Base-by-base conservation (phyloP, 2,888 invertebrate genomes). In the Catocala nupta region DNA sequence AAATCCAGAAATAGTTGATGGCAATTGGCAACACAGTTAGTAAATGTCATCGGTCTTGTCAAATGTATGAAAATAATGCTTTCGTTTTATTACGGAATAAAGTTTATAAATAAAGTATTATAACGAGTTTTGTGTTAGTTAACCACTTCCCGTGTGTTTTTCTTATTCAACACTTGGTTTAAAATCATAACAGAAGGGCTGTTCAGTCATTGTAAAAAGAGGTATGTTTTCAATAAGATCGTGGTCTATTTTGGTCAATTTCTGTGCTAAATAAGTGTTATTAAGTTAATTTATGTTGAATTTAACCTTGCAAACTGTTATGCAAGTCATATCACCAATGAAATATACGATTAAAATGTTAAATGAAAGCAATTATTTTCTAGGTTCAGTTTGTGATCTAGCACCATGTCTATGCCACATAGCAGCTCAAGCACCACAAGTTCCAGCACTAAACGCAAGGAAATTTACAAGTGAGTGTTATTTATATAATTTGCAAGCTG, bases 371-470 rank as follows among this genome's bases (percentile, higher is more conserved):
- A 25, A 47, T 11, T 33, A 6, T 9, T 48, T 70, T 67, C 62
- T 65, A 75, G 55, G 61, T 66, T 66, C 51, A 54, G 11, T 60
- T 49, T 12, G 49, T 63, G 54, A 61, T 61, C 49, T 51, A 61
- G 39, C 68, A 83, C 63, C 52, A 94, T 94, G 94, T 93, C 94
- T 71, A 94, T 94, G 91, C 93, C 94, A 85, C 94, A 94, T 83
- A 93, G 94, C 71, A 94, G 94, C 70, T 93, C 94, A 1, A 93
- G 93, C 64, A 92, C 93, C 0, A 90, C 94, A 0, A 92, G 93
- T 75, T 93, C 93, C 11, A 92, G 91, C 77, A 94, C 94, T 9
- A 94, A 94, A 86, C 90, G 94, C 68, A 94, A 94, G 81, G 94
- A 94, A 84, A 94, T 95, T 78, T 94, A 94, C 83, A 94, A 94